Evolutionary conservation across 2,113 vertebrate genomes (phyloP), one percentile per base, ranked within the genome.

Genomic region (Cichladusa arquata): DNA sequence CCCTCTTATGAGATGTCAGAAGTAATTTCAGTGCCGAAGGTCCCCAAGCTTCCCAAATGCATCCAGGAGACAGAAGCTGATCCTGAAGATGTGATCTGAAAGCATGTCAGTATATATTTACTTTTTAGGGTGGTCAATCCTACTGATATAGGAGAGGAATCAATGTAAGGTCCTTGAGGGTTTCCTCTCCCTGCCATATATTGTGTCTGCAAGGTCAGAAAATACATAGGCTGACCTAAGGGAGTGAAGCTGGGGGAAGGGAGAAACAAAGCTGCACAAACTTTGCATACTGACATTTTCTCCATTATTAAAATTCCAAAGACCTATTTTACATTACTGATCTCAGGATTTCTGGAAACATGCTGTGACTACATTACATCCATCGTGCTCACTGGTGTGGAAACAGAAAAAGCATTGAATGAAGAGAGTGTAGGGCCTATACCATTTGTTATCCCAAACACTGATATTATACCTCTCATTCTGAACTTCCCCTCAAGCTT

Each of bases 311-410:
- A 96, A 96, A 95, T 96, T 93, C 92, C 94, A 92, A 93, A 96
- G 94, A 83, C 88, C 94, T 96, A 93, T 94, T 96, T 94, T 95
- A 96, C 82, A 94, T 90, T 90, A 97, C 95, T 88, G 93, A 92
- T 92, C 95, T 94, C 60, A 40, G 95, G 93, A 96, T 94, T 95
- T 96, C 87, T 90, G 95, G 96, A 88, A 96, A 92, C 94, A 96
- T 88, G 95, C 93, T 96, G 96, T 96, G 93, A 96, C 90, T 96
- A 92, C 90, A 96, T 97, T 93, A 96, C 93, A 86, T 96, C 95
- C 64, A 94, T 88, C 72, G 2, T 88, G 96, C 82, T 91, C 85
- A 86, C 93, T 96, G 88, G 69, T 90, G 92, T 95, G 95, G 93
- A 97, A 97, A 96, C 74, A 86, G 93, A 96, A 93, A 85, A 90